Percentiles rank a stretch among this genome's conserved stretches.
Conservation (phyloP, 2,797 vertebrate species). For the Labroides dimidiatus region DNA sequence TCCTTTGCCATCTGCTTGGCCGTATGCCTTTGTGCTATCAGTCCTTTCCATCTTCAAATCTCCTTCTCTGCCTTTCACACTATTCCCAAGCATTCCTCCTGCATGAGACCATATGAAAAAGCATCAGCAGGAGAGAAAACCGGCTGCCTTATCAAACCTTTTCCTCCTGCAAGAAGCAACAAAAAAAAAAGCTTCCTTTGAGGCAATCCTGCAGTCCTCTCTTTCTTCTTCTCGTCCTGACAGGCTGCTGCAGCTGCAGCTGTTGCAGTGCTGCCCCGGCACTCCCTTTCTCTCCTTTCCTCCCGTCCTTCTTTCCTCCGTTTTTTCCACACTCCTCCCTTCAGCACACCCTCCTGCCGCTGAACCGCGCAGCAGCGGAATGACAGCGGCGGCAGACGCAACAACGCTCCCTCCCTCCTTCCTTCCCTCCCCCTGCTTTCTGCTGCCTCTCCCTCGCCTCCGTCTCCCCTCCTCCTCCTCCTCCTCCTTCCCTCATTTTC, state of each 20-base stretch:
- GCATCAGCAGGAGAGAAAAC: slow-evolving; percentile 73
- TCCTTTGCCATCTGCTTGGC: slow-evolving; percentile 83
- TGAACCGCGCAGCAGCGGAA: slow-evolving; percentile 87
- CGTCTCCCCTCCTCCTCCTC: slow-evolving; percentile 57
- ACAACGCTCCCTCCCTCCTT: slow-evolving; percentile 68
- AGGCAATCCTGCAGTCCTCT: slow-evolving; percentile 63
- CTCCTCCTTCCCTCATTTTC: slow-evolving; percentile 45
- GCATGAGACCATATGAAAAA: slow-evolving; percentile 86
- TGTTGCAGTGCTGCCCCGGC: slow-evolving; percentile 83
- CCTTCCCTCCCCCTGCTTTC: slow-evolving; percentile 71
- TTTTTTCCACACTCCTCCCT: slow-evolving; percentile 80
- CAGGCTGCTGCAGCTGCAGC: slow-evolving; percentile 83
- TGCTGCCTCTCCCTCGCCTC: slow-evolving; percentile 70
- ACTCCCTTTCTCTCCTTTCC: slow-evolving; percentile 81
- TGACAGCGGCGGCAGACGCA: slow-evolving; percentile 86
- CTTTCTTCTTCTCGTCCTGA: slow-evolving; percentile 71
- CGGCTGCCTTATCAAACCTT: slow-evolving; percentile 52
- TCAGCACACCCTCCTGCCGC: slow-evolving; percentile 81
- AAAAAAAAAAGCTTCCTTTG: slow-evolving; percentile 57
- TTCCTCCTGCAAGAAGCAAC: slow-evolving; percentile 56
- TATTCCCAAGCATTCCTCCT: slow-evolving; percentile 88
- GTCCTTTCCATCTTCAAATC: slow-evolving; percentile 86
- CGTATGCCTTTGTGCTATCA: slow-evolving; percentile 81
- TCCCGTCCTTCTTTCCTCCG: slow-evolving; percentile 71
- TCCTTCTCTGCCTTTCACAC: slow-evolving; percentile 85